These are phyloP conservation scores for Phlogophora meticulosa DNA, from an alignment of 2,888 invertebrate genomes.

Conservation along the genomic window DNA sequence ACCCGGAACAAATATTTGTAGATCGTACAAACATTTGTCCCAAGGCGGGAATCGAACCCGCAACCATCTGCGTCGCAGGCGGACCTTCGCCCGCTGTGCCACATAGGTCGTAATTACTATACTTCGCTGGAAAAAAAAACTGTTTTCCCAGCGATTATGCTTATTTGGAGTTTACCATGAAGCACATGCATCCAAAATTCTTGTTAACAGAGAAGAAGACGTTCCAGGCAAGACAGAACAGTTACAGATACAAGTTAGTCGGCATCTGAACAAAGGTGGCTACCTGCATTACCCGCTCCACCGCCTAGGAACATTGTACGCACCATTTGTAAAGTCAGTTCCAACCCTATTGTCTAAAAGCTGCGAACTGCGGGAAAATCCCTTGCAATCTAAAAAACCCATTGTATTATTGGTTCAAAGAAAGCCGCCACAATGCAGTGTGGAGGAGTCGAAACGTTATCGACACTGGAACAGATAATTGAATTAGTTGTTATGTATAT, in stretches of 20 bases:
- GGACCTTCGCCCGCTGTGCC: too few species aligned
- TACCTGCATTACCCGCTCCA: slow-evolving; percentile 71
- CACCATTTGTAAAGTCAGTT: slow-evolving; percentile 66
- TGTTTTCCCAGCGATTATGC: not conserved
- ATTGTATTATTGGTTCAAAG: slow-evolving; percentile 77
- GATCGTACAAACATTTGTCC: too few species aligned
- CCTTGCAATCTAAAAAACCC: slow-evolving; percentile 69
- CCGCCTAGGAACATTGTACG: slow-evolving; percentile 56
- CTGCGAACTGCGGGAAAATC: slow-evolving; percentile 76
- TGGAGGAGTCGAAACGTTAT: slow-evolving; percentile 68
- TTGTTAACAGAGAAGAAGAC: not conserved
- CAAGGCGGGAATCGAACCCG: too few species aligned
- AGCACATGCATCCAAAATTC: not conserved
- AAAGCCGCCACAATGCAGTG: slow-evolving; percentile 72
- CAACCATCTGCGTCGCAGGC: too few species aligned
- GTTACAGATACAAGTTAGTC: slow-evolving; percentile 9
- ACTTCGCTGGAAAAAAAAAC: too few species aligned
- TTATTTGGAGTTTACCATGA: slow-evolving; percentile 12
- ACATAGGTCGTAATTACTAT: too few species aligned
- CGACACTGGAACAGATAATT: slow-evolving; percentile 77
- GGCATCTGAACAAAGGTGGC: slow-evolving; percentile 53
- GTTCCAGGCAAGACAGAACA: slow-evolving; percentile 10
- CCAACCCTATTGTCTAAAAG: slow-evolving; percentile 72
- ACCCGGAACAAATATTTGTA: too few species aligned
- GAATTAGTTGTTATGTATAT: slow-evolving; percentile 74